A percentile compares a stretch with the other conserved stretches of the same genome.
Evolutionary conservation across 2,113 vertebrate genomes (phyloP).

Genomic region (Bolborhynchus lineola): DNA sequence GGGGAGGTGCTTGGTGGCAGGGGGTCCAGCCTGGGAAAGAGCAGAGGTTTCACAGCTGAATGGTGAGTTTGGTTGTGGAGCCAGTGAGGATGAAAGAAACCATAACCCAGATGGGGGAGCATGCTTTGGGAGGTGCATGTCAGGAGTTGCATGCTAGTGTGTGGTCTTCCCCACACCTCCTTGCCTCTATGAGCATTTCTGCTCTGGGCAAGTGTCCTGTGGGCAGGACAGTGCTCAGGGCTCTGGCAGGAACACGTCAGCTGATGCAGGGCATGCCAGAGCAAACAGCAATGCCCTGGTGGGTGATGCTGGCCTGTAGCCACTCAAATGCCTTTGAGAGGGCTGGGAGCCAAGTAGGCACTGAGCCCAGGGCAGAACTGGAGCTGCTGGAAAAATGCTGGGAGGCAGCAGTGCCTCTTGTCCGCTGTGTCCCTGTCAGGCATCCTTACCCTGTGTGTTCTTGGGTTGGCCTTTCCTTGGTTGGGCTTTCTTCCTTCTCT

Average conservation of each 20-base stretch:
- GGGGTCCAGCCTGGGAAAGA: not conserved
- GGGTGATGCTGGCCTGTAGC: not conserved
- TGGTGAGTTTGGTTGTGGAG: not conserved
- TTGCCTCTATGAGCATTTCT: not conserved
- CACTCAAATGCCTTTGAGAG: not conserved
- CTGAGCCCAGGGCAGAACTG: not conserved
- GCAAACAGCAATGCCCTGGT: not conserved
- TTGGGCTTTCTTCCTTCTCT: not conserved
- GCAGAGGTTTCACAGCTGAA: not conserved
- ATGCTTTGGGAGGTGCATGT: not conserved
- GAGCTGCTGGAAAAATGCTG: not conserved
- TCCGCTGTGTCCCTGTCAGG: rapidly evolving
- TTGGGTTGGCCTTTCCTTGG: not conserved
- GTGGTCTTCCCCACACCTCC: not conserved
- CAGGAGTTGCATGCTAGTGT: not conserved
- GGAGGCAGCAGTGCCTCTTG: not conserved
- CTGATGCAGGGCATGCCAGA: not conserved
- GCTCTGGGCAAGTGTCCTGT: not conserved
- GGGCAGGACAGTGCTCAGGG: not conserved
- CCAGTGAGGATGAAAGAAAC: not conserved
- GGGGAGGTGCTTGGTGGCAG: not conserved
- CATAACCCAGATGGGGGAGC: rapidly evolving
- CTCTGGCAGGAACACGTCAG: not conserved
- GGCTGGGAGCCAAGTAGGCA: not conserved
- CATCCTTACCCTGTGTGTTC: not conserved